Percentiles rank a stretch among this genome's conserved stretches.
These are phyloP conservation scores for Drosophila sulfurigaster DNA, from an alignment of 1,140 invertebrate genomes.

Conservation along the genomic window DNA sequence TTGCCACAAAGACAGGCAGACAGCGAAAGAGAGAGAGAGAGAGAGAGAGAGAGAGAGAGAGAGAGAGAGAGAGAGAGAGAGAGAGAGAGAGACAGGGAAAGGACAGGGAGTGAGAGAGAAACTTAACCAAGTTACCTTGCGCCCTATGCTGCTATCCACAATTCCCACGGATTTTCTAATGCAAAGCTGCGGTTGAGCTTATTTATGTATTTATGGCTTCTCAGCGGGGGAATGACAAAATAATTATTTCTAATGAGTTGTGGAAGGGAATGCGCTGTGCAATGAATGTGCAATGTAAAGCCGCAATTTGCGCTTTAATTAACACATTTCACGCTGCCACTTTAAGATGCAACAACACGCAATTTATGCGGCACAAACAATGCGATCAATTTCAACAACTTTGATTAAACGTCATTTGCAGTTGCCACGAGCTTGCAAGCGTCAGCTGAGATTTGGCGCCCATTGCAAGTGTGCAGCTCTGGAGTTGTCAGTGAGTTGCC, in stretches of 20 bases:
- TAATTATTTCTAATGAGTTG: slow-evolving; percentile 62
- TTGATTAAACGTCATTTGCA: slow-evolving; percentile 83
- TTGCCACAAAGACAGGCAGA: not conserved
- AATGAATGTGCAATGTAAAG: slow-evolving; percentile 12
- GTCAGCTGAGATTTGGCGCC: slow-evolving; percentile 49
- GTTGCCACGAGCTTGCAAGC: slow-evolving; percentile 50
- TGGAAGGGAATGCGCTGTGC: slow-evolving; percentile 13
- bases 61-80: not conserved
- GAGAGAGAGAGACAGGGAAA: not conserved
- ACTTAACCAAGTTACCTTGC: slow-evolving; percentile 22
- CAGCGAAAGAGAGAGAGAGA: not conserved
- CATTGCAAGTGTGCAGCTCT: slow-evolving; percentile 13
- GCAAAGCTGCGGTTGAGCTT: slow-evolving; percentile 64
- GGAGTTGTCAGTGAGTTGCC: slow-evolving; percentile 61
- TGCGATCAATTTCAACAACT: slow-evolving; percentile 83
- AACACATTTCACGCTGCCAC: slow-evolving; percentile 64
- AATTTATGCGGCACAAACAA: slow-evolving; percentile 70
- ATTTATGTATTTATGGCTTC: slow-evolving; percentile 70
- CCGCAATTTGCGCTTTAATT: slow-evolving; percentile 58
- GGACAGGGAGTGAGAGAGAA: not conserved
- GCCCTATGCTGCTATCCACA: not conserved
- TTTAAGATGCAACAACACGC: slow-evolving; percentile 78
- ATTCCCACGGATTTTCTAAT: slow-evolving; percentile 56
- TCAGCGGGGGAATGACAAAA: slow-evolving; percentile 39
- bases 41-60: not conserved